Conservation (phyloP, 2,113 vertebrate genomes). For the Eira barbara region DNA sequence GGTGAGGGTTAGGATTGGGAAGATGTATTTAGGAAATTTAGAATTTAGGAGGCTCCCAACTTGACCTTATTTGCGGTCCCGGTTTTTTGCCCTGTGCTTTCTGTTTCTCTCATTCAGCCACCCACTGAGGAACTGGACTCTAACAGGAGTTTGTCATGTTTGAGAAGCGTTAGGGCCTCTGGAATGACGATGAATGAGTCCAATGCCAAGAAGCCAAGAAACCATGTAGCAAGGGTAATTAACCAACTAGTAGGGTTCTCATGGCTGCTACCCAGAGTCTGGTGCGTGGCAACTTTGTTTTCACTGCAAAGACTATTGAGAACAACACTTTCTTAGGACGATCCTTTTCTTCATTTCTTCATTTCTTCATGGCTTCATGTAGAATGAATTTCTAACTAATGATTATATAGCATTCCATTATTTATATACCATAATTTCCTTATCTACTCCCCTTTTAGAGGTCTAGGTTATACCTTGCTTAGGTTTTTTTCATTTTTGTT, state of each 20-base stretch:
- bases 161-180: not conserved
- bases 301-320: not conserved
- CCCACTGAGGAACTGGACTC: not conserved
- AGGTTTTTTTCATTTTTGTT: not conserved
- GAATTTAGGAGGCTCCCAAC: not conserved
- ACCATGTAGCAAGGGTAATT: not conserved
- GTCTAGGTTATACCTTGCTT: not conserved
- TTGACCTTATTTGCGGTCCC: not conserved
- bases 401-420: not conserved
- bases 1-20: not conserved
- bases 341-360: not conserved
- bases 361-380: not conserved
- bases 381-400: not conserved
- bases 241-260: not conserved
- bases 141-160: not conserved
- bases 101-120: not conserved
- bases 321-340: not conserved
- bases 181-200: not conserved
- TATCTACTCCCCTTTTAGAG: not conserved
- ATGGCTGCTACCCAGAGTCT: not conserved
- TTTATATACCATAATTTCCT: not conserved
- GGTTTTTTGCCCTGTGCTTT: not conserved
- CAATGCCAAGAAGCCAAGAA: not conserved
- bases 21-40: not conserved
- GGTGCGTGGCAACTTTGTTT: not conserved